A percentile compares a stretch with the other conserved stretches of the same genome.
phyloP scores from a whole-genome alignment of 2,113 vertebrate genomes.

The Trochalopteron elliotii region DNA sequence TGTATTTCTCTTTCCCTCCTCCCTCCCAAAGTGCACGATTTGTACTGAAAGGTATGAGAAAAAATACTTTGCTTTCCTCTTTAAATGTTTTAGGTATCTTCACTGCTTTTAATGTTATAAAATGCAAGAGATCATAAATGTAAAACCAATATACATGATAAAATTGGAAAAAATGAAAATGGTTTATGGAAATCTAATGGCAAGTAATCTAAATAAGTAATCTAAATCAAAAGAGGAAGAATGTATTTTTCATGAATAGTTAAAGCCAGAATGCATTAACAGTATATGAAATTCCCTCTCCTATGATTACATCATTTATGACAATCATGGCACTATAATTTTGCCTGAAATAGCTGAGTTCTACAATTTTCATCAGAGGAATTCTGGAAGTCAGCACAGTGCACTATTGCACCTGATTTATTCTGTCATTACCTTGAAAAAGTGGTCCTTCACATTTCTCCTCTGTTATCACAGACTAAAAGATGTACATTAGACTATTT shows the following conservation, averaged over 20 bases:
- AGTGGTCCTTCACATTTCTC: constrained; percentile 81
- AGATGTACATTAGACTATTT: constrained; percentile 81
- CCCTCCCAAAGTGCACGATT: background rate
- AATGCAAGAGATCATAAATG: constrained; percentile 47
- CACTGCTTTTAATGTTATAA: constrained; percentile 30
- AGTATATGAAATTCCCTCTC: constrained; percentile 38
- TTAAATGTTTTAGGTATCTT: constrained; percentile 14
- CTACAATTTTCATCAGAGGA: constrained; percentile 76
- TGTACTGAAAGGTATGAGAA: constrained; percentile 6
- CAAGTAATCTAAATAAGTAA: constrained; percentile 64
- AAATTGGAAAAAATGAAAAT: constrained; percentile 53
- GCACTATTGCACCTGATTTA: constrained; percentile 79
- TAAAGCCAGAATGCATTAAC: constrained; percentile 61
- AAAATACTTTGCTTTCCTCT: constrained; percentile 28
- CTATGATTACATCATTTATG: constrained; percentile 71
- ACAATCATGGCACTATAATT: constrained; percentile 73
- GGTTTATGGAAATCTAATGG: constrained; percentile 51
- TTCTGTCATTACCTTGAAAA: constrained; percentile 84
- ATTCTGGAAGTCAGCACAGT: constrained; percentile 70
- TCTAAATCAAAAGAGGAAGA: constrained; percentile 51
- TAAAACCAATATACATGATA: constrained; percentile 46
- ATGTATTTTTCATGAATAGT: constrained; percentile 55
- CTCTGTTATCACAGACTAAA: constrained; percentile 78
- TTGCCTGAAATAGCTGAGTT: constrained; percentile 77
- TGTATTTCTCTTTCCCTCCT: background rate